Percentiles rank a stretch among this genome's conserved stretches.
These are phyloP conservation scores for Neosilurus hyrtlii DNA, from an alignment of 2,797 vertebrate species.

Conservation along the genomic window DNA sequence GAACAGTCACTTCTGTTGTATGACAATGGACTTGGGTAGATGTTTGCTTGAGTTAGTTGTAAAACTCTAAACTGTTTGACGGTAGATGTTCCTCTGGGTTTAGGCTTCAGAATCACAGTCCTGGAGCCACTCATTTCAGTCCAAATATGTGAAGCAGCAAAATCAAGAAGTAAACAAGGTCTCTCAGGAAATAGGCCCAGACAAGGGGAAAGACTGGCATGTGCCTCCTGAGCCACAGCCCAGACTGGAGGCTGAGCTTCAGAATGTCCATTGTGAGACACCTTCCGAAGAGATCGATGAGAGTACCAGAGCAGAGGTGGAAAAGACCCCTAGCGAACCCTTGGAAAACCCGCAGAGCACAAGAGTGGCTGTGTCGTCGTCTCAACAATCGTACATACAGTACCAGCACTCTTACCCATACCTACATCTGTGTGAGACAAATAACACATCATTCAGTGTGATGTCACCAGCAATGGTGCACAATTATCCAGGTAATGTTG, in stretches of 20 bases:
- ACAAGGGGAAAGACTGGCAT: constrained; percentile 87
- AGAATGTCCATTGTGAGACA: constrained; percentile 80
- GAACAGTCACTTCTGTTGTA: constrained; percentile 39
- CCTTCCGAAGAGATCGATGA: constrained; percentile 73
- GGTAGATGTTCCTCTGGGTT: constrained; percentile 73
- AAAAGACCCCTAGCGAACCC: constrained; percentile 81
- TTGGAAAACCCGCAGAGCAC: constrained; percentile 85
- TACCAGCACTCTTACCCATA: constrained; percentile 94
- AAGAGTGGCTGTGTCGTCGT: constrained; percentile 85
- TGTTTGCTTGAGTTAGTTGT: constrained; percentile 49
- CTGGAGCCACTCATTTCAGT: constrained; percentile 90
- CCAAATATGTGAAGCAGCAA: constrained; percentile 89
- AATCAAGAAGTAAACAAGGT: constrained; percentile 84
- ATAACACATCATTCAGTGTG: constrained; percentile 86
- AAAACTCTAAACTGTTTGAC: constrained; percentile 56
- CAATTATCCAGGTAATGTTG: constrained; percentile 87
- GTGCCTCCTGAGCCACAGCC: constrained; percentile 68
- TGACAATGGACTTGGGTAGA: constrained; percentile 47
- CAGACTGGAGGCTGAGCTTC: constrained; percentile 82
- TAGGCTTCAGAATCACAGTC: constrained; percentile 90
- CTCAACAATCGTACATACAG: constrained; percentile 95
- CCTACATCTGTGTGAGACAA: constrained; percentile 90
- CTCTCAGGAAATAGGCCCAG: constrained; percentile 84
- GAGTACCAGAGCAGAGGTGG: constrained; percentile 71
- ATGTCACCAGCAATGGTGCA: constrained; percentile 94